Evolutionary conservation across 2,113 vertebrate species (phyloP), one percentile per base, ranked within the genome.

Genomic region (Echinops telfairi): DNA sequence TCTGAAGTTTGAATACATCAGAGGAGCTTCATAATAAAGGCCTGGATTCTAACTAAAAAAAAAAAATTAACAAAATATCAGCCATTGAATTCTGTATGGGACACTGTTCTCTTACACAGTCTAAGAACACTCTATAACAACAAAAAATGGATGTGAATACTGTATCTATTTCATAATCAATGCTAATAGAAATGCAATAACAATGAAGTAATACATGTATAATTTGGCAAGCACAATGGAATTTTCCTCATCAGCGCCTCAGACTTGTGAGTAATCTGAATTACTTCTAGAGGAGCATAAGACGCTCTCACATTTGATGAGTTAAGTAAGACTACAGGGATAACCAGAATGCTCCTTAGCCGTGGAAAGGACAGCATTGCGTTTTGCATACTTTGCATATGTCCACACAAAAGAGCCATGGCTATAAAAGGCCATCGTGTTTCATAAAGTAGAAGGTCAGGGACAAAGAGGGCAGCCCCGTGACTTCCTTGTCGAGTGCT

Each of bases 131-230:
- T 36, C 1, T 20, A 9, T 16, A 73, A 7, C 33, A 36, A 73
- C 9, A 8, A 19, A 73, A 4, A 36, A 20, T 15, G 19, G 19
- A 36, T 22, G 36, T 33, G 20, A 19, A 4, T 43, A 79, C 62
- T 10, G 31, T 78, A 20, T 81, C 0, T 31, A 68, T 86, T 58
- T 85, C 22, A 58, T 16, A 16, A 19, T 47, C 15, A 25, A 83
- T 91, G 27, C 7, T 85, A 88, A 73, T 27, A 31, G 14, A 90
- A 82, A 62, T 80, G 25, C 20, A 86, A 27, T 81, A 87, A 82
- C 2, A 43, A 79, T 83, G 73, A 90, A 57, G 64, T 82, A 3
- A 71, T 53, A 20, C 0, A 62, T 71, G 16, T 77, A 53, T 3
- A 40, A 71, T 10, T 88, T 71, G 53, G 0, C 40, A 66, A 53